Percentiles rank a stretch among this genome's conserved stretches.
Evolutionary conservation across 2,113 vertebrate genomes (phyloP).

Genomic region (Xiphophorus couchianus): DNA sequence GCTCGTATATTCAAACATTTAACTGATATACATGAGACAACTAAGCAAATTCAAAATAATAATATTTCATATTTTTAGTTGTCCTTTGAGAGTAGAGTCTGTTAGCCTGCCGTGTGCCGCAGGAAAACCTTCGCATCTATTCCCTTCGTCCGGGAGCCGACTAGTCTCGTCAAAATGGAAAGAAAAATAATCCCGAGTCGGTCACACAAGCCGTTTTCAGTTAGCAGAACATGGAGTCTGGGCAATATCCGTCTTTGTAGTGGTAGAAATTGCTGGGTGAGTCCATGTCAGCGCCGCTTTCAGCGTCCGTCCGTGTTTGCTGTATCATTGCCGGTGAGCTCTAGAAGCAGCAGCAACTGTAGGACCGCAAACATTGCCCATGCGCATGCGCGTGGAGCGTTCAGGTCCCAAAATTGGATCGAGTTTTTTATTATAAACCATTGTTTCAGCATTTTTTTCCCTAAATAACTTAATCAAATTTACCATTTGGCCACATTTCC

Average conservation of each 20-base stretch:
- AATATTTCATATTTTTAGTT: not conserved
- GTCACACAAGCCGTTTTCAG: not conserved
- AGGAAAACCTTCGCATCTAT: slow-evolving; percentile 63
- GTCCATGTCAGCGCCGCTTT: slow-evolving; percentile 52
- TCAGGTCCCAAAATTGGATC: not conserved
- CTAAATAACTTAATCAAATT: no score
- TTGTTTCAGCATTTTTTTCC: no score
- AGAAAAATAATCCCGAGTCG: not conserved
- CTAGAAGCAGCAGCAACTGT: slow-evolving; percentile 53
- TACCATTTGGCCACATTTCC: not conserved
- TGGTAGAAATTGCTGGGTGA: slow-evolving; percentile 26
- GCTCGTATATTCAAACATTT: not conserved
- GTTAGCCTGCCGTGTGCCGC: slow-evolving; percentile 67
- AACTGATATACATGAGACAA: not conserved
- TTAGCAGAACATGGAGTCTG: slow-evolving; percentile 2
- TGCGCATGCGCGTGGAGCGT: slow-evolving; percentile 54
- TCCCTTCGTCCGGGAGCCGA: slow-evolving; percentile 36
- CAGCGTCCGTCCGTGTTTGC: slow-evolving; percentile 68
- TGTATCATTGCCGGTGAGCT: slow-evolving; percentile 78
- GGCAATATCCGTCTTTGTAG: slow-evolving; percentile 42
- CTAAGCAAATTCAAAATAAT: not conserved
- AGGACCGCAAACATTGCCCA: slow-evolving; percentile 51
- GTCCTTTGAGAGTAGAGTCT: slow-evolving; percentile 20
- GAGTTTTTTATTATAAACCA: no score
- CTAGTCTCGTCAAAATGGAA: not conserved